Conservation (phyloP, 2,888 invertebrate species). For the Galerucella calmariensis region DNA sequence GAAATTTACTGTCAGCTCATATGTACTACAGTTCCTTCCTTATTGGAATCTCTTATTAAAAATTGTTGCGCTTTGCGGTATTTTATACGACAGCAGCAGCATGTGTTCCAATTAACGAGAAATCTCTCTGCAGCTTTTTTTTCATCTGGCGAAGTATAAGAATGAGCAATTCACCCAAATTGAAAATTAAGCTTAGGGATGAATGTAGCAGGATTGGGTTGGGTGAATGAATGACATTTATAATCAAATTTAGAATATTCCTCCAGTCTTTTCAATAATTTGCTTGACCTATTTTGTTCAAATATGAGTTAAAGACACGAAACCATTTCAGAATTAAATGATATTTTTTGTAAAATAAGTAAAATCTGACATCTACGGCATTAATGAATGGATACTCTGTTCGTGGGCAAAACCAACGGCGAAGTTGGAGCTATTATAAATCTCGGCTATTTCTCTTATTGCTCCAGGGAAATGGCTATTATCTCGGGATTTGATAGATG, state of each 20-base stretch:
- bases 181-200: no score
- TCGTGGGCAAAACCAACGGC: conserved; percentile 3
- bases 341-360: background rate
- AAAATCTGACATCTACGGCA: background rate
- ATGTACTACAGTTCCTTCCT: no score
- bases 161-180: background rate
- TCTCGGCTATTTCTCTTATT: conserved; percentile 4
- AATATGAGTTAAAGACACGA: no score
- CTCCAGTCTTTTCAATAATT: no score
- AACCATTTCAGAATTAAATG: background rate
- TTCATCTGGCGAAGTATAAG: background rate
- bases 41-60: conserved; percentile 17
- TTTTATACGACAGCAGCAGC: conserved; percentile 24
- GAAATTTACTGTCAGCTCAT: no score
- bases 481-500: conserved; percentile 9
- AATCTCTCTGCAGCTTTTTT: conserved; percentile 12
- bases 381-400: background rate
- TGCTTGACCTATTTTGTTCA: no score
- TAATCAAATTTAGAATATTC: no score
- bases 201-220: no score
- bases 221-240: no score
- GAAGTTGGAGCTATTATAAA: conserved; percentile 11
- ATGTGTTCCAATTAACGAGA: conserved; percentile 29
- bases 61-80: conserved; percentile 22
- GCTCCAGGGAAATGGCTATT: conserved; percentile 13